These are phyloP conservation scores for Phania funesta DNA, from an alignment of 2,888 invertebrate species.

Conservation along the genomic window DNA sequence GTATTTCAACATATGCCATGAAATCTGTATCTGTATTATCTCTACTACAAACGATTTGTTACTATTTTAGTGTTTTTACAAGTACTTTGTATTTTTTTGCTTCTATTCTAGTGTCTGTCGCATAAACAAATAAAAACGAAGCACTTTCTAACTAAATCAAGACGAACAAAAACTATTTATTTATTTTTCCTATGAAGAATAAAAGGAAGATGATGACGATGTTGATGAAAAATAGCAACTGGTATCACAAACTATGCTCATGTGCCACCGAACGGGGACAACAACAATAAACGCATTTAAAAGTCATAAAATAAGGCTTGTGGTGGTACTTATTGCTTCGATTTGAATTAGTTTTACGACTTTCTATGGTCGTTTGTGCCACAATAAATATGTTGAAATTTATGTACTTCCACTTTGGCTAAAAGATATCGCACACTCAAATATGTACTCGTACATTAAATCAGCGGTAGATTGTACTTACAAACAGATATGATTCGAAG, in stretches of 20 bases:
- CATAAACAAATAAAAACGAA: slow-evolving; percentile 65
- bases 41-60: slow-evolving; percentile 12
- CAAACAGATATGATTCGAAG: neutral
- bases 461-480: slow-evolving; percentile 28
- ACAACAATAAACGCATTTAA: slow-evolving; percentile 23
- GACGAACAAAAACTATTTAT: slow-evolving; percentile 28
- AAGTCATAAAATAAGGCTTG: slow-evolving; percentile 57
- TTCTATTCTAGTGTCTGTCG: slow-evolving; percentile 51
- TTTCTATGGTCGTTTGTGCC: slow-evolving; percentile 42
- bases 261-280: slow-evolving; percentile 3
- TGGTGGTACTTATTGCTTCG: slow-evolving; percentile 35
- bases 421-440: slow-evolving; percentile 24
- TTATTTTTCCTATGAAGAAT: slow-evolving; percentile 25
- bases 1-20: slow-evolving; percentile 40
- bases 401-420: slow-evolving; percentile 1
- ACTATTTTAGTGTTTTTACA: neutral
- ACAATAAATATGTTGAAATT: slow-evolving; percentile 19
- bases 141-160: slow-evolving; percentile 49
- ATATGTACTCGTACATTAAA: slow-evolving; percentile 8
- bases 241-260: slow-evolving; percentile 37
- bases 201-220: neutral
- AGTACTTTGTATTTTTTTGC: slow-evolving; percentile 27
- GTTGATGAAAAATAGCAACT: slow-evolving; percentile 39
- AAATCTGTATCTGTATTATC: slow-evolving; percentile 40
- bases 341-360: slow-evolving; percentile 59